These are phyloP conservation scores for Macroramphosus scolopax DNA, from an alignment of 2,797 vertebrate species.

Conservation along the genomic window DNA sequence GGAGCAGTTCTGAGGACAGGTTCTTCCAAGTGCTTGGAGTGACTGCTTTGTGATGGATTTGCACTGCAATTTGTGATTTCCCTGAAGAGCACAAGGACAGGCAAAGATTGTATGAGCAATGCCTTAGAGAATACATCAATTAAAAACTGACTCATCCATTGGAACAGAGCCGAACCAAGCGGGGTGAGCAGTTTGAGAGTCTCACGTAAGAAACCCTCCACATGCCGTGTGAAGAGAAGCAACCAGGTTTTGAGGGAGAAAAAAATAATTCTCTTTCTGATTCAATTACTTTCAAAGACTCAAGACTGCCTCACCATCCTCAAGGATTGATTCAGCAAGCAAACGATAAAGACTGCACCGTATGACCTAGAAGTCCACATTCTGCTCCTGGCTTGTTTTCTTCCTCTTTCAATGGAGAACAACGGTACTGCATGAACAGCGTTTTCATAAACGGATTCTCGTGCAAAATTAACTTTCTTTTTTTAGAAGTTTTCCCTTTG, in stretches of 20 bases:
- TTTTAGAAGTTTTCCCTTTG: constrained; percentile 62
- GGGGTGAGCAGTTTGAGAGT: constrained; percentile 31
- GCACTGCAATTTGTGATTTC: constrained; percentile 76
- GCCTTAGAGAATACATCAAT: constrained; percentile 81
- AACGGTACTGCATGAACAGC: constrained; percentile 64
- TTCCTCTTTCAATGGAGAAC: constrained; percentile 42
- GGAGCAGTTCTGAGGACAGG: constrained; percentile 58
- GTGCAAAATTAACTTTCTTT: constrained; percentile 43
- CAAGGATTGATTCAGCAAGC: constrained; percentile 42
- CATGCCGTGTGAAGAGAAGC: constrained; percentile 43
- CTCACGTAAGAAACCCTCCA: constrained; percentile 33
- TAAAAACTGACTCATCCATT: constrained; percentile 70
- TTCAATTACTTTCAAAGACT: constrained; percentile 49
- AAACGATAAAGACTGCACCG: constrained; percentile 39
- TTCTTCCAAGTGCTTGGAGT: constrained; percentile 62
- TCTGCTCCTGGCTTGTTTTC: constrained; percentile 50
- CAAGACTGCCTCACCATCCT: constrained; percentile 16
- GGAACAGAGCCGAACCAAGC: constrained; percentile 63
- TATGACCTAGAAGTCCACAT: constrained; percentile 42
- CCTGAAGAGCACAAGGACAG: constrained; percentile 78
- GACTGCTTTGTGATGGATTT: constrained; percentile 71
- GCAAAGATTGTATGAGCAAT: constrained; percentile 78
- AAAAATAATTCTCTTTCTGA: constrained; percentile 34
- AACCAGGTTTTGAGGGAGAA: constrained; percentile 26
- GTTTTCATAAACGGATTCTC: constrained; percentile 54